A percentile compares a stretch with the other conserved stretches of the same genome.
Conservation (phyloP, 2,797 vertebrate genomes). For the Silurus aristotelis region DNA sequence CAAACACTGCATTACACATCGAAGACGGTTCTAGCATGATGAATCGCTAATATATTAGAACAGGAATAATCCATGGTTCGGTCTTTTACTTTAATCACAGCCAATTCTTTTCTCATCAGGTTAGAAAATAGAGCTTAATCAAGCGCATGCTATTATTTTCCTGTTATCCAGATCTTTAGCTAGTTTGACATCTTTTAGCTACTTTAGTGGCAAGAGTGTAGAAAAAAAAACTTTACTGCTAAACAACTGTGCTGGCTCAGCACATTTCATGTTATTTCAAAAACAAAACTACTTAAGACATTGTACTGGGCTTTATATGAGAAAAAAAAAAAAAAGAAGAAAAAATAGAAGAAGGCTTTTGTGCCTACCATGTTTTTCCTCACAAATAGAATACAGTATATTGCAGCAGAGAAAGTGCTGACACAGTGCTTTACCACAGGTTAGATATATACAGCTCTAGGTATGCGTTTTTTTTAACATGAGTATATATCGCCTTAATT, state of each 20-base stretch:
- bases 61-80: too few relatives aligned
- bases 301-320: background rate
- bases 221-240: background rate
- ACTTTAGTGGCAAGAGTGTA: background rate
- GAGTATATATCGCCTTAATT: background rate
- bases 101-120: background rate
- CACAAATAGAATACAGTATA: background rate
- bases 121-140: background rate
- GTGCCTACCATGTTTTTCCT: background rate
- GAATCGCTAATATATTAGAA: background rate
- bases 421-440: background rate
- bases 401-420: constrained; percentile 3
- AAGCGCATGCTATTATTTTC: background rate
- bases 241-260: background rate
- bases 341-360: background rate
- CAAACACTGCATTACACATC: background rate
- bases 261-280: constrained; percentile 8
- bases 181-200: background rate
- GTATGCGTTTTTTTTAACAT: background rate
- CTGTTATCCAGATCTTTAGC: background rate
- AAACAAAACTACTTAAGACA: constrained; percentile 5
- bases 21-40: background rate
- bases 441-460: background rate
- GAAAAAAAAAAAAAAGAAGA: background rate
- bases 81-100: too few relatives aligned